Base-by-base conservation (phyloP, 2,113 vertebrate genomes). In the Colaptes auratus region DNA sequence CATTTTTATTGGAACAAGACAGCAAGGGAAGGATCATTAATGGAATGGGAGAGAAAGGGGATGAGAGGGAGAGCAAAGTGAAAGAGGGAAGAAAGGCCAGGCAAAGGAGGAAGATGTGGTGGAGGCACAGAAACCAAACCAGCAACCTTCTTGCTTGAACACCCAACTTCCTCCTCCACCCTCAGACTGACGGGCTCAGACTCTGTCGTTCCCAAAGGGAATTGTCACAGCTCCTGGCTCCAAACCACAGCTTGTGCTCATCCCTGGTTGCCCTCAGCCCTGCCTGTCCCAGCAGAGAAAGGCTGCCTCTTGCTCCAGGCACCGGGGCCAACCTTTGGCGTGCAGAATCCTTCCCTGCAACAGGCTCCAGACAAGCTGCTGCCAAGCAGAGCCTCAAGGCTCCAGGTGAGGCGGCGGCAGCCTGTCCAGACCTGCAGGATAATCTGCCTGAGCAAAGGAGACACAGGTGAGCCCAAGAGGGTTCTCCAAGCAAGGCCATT, bases 1-100 rank as follows among this genome's bases (percentile, higher is more conserved):
- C 35, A 56, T 93, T 59, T 5, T 63, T 16, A 66, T 24, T 73
- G 89, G 82, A 93, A 96, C 76, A 78, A 92, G 90, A 35, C 90
- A 59, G 94, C 69, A 24, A 39, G 0, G 55, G 31, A 20, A n/a
- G 67, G 82, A 80, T 42, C 88, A 33, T 44, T 8, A 15, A 67
- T 55, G 73, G 71, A 79, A 61, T 9, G 56, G 50, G 28, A 74
- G 48, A 77, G 56, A 72, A 64, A 71, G 63, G 78, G 63, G 70
- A 76, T 56, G 27, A 31, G 55, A 53, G 71, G 71, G 58, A 83
- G 73, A 80, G 72, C 11, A 31, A 46, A 80, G 44, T 19, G 5
- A 60, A 73, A 70, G 18, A 39, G 33, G 50, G 44, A 42, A 39
- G 65, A 72, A 83, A 27, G 42, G 14, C 23, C 7, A 6, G 36